phyloP scores from a whole-genome alignment of 2,113 vertebrate genomes.

The Upupa epops region DNA sequence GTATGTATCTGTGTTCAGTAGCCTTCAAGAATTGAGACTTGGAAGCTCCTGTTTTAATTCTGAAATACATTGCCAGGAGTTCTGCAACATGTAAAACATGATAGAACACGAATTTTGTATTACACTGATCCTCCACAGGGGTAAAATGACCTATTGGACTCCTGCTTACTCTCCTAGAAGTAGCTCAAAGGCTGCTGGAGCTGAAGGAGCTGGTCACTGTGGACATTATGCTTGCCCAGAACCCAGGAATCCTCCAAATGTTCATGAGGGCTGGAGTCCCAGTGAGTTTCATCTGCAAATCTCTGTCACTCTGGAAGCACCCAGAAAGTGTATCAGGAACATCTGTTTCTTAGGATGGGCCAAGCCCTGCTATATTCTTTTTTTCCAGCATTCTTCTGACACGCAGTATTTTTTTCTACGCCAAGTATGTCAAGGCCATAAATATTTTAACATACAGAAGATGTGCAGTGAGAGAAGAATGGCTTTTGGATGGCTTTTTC shows the following conservation, averaged over 20 bases:
- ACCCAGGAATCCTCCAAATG: fast-evolving
- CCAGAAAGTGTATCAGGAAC: background rate
- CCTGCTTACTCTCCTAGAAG: background rate
- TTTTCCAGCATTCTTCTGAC: conserved; percentile 36
- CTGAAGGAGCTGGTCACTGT: background rate
- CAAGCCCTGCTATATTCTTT: background rate
- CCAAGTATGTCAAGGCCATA: conserved; percentile 16
- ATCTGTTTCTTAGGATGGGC: background rate
- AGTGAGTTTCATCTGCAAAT: background rate
- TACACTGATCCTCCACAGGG: background rate
- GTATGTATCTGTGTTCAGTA: background rate
- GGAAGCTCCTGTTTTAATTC: background rate
- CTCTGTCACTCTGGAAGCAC: background rate
- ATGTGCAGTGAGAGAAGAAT: background rate
- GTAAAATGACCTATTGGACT: background rate
- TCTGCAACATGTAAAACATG: background rate
- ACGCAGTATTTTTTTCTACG: background rate
- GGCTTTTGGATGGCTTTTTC: background rate
- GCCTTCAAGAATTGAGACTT: background rate
- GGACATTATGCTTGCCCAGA: background rate
- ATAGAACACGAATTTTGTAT: background rate
- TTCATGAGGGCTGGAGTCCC: background rate
- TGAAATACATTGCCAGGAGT: background rate
- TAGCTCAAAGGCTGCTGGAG: background rate
- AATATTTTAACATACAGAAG: conserved; percentile 30